phyloP scores from a whole-genome alignment of 2,888 invertebrate genomes.

The Latrodectus elegans region DNA sequence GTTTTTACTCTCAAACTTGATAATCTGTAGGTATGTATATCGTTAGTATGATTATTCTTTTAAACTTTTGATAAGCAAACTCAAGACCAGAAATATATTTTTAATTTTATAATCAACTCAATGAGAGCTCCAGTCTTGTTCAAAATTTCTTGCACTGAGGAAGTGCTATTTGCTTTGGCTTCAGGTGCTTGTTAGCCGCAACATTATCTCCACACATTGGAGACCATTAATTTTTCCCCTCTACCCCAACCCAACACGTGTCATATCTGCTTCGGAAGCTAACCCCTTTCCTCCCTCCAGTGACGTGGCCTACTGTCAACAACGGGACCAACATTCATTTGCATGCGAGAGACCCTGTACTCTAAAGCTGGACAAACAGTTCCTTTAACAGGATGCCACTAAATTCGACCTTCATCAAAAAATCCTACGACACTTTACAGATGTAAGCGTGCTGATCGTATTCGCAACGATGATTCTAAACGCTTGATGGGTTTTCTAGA shows the following conservation, averaged over 20 bases:
- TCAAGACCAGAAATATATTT: too few relatives aligned
- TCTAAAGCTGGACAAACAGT: constrained; percentile 34
- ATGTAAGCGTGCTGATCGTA: constrained; percentile 25
- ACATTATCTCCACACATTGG: constrained; percentile 15
- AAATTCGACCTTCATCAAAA: constrained; percentile 10
- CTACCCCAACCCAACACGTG: background rate
- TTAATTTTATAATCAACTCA: too few relatives aligned
- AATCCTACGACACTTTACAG: constrained; percentile 5
- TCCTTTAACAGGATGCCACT: background rate
- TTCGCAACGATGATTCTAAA: constrained; percentile 17
- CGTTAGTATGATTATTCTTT: too few relatives aligned
- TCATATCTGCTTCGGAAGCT: background rate
- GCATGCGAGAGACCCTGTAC: constrained; percentile 15
- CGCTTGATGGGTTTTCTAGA: background rate
- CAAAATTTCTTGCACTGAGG: background rate
- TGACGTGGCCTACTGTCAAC: constrained; percentile 50
- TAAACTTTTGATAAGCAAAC: too few relatives aligned
- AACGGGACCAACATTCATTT: constrained; percentile 34
- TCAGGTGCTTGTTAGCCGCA: constrained; percentile 23
- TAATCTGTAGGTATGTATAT: too few relatives aligned
- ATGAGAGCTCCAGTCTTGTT: too few relatives aligned
- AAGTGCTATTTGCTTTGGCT: background rate
- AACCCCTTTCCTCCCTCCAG: background rate
- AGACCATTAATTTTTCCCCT: constrained; percentile 33
- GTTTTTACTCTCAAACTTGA: too few relatives aligned